Evolutionary conservation across 2,797 vertebrate species (phyloP).

Genomic region (Smutsia gigantea): DNA sequence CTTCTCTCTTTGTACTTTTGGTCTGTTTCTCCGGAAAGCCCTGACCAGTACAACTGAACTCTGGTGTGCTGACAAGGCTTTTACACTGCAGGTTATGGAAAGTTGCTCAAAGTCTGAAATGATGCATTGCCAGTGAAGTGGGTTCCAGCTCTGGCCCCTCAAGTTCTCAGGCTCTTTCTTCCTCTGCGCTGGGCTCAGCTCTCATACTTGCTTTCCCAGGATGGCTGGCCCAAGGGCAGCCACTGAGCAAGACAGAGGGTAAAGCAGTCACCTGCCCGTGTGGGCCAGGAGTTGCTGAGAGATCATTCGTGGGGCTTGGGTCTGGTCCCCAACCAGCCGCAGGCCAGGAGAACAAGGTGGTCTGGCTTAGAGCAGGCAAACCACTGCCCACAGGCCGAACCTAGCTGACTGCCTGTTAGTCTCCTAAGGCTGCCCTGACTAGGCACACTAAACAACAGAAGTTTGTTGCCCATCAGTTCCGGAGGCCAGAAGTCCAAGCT

Average conservation of each 20-base stretch:
- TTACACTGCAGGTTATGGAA: background rate
- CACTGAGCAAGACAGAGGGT: too few species aligned
- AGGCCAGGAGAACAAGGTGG: background rate
- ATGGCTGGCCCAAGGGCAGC: background rate
- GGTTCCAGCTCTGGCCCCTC: background rate
- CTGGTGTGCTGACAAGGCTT: too few species aligned
- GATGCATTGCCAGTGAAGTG: rapidly evolving
- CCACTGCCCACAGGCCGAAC: background rate
- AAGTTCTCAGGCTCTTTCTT: too few species aligned
- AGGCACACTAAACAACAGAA: too few species aligned
- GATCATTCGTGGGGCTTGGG: background rate
- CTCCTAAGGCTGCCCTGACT: too few species aligned
- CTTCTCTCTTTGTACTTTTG: background rate
- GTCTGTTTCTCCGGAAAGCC: background rate
- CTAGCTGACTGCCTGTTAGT: background rate
- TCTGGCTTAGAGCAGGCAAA: background rate
- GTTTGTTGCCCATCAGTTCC: background rate
- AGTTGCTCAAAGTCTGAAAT: background rate
- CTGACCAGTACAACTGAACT: background rate
- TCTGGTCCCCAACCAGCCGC: background rate
- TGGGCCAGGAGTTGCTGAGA: rapidly evolving
- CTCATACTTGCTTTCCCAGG: background rate
- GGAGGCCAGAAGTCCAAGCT: background rate
- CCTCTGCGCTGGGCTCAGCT: background rate
- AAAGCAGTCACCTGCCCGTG: too few species aligned